Evolutionary conservation across 2,888 invertebrate species (phyloP), one percentile per base, ranked within the genome.

Genomic region (Thecocarcelia acutangulata): DNA sequence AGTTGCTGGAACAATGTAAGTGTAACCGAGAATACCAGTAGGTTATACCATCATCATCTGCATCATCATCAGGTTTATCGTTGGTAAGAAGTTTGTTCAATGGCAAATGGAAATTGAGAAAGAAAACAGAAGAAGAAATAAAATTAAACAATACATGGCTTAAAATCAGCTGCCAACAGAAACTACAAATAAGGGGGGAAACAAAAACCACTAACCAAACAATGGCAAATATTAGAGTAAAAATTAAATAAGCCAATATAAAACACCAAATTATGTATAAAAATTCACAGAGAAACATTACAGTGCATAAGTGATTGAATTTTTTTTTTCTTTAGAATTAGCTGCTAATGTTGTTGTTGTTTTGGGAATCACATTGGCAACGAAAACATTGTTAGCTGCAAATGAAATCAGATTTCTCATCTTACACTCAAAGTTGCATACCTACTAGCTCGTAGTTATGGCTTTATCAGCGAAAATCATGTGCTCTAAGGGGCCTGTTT

Each of bases 101-200:
- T 59, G 72, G 64, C 68, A 61, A 76, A 72, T 72, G 80, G 54
- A 44, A 4, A 33, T 2, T 3, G n/a, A 28, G 24, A 61, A 69
- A 54, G 56, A 56, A 50, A 17, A 1, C 17, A 3, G 12, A 61
- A 68, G 54, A 48, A 48, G 11, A 4, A 11, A 9, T 1, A 2
- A 28, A 17, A 5, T 33, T 33, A 42, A 42, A 40, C 13, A 46
- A 8, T 46, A 52, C 40, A 64, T 63, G 58, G 19, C 42, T 46
- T 46, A 9, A 40, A 63, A 69, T 64, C 42, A 48, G 24, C 15
- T 50, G 64, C 69, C 81, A 73, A 73, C 2, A 40, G 42, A 63
- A 13, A 56, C 28, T 48, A 9, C 12, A 28, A 44, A 48, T 15
- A n/a, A 63, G 44, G 9, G 3, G 37, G 19, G 1, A 40, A 28